A percentile compares a stretch with the other conserved stretches of the same genome.
These are phyloP conservation scores for Catamblyrhynchus diadema DNA, from an alignment of 2,797 vertebrate species.

Conservation along the genomic window DNA sequence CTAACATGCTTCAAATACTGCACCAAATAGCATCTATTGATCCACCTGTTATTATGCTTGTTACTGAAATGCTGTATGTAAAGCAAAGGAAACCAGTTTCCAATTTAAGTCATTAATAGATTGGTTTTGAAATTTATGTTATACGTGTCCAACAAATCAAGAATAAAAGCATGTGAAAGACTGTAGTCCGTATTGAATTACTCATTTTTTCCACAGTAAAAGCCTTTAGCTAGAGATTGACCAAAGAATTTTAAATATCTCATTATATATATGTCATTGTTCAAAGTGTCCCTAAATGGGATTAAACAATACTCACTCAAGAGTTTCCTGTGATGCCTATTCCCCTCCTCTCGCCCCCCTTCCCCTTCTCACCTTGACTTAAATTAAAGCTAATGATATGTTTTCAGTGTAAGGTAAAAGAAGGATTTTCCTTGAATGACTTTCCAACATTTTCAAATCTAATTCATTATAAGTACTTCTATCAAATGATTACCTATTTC, in stretches of 20 bases:
- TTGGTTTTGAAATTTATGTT: constrained; percentile 77
- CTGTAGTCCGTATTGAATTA: constrained; percentile 61
- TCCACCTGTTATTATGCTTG: constrained; percentile 57
- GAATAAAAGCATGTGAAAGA: constrained; percentile 77
- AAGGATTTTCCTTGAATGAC: constrained; percentile 65
- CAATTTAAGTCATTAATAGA: constrained; percentile 77
- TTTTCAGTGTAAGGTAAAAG: constrained; percentile 69
- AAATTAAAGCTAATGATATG: constrained; percentile 83
- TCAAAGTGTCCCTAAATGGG: constrained; percentile 78
- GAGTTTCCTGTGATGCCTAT: constrained; percentile 54
- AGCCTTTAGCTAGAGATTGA: constrained; percentile 74
- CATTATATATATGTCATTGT: constrained; percentile 76
- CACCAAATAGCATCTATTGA: constrained; percentile 67
- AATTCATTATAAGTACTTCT: constrained; percentile 44
- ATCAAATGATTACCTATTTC: constrained; percentile 39
- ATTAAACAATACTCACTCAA: constrained; percentile 72
- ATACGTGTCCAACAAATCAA: constrained; percentile 75
- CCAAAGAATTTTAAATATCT: constrained; percentile 77
- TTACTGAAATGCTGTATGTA: constrained; percentile 49
- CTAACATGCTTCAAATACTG: constrained; percentile 52
- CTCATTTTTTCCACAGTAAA: constrained; percentile 69
- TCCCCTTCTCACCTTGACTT: constrained; percentile 69
- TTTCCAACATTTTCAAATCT: constrained; percentile 60
- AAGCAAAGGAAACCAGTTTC: constrained; percentile 65
- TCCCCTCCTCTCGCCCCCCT: not conserved